Base-by-base conservation (phyloP, 2,113 vertebrate species). In the Scalopus aquaticus region DNA sequence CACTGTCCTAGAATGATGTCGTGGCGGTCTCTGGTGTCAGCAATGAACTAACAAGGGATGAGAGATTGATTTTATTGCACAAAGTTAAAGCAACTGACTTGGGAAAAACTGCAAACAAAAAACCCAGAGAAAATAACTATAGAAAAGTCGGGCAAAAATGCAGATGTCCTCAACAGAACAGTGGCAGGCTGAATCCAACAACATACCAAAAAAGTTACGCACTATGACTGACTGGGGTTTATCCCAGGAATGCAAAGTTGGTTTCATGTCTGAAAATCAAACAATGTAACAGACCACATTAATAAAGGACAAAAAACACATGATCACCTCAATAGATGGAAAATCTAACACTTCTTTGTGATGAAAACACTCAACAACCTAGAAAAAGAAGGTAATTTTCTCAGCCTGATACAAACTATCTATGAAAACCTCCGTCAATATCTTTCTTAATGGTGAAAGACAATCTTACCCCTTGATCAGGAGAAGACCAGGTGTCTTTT, bases 201-300 rank as follows among this genome's bases (percentile, higher is more conserved):
- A 65, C 35, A 42, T 79, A 88, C 49, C 69, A 49, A 88, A 90
- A 94, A 91, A 93, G 89, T 79, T 83, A 76, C 10, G 79, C 15
- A 64, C 19, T 80, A 65, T 64, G 51, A 85, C 15, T n/a, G 88
- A 81, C 8, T 81, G 73, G 54, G 37, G 94, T 78, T 85, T 81
- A 77, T 73, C 8, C 62, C 83, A 93, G 76, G 67, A 93, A 92
- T 85, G 62, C 82, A 94, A 88, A 54, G 82, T 81, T 91, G 88
- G 85, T 58, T 93, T 88, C 93, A 91, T 17, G 85, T 46, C 32
- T 85, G 73, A 88, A 91, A 91, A 94, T 81, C 60, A 94, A 81
- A 65, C 22, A 73, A 39, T 77, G 1, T 72, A 51, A 79, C 1
- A 88, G 3, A 51, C 13, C 13, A 39, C 32, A 37, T 81, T n/a